Evolutionary conservation across 1,140 invertebrate genomes (phyloP).

Genomic region (Lepidurus packardi): DNA sequence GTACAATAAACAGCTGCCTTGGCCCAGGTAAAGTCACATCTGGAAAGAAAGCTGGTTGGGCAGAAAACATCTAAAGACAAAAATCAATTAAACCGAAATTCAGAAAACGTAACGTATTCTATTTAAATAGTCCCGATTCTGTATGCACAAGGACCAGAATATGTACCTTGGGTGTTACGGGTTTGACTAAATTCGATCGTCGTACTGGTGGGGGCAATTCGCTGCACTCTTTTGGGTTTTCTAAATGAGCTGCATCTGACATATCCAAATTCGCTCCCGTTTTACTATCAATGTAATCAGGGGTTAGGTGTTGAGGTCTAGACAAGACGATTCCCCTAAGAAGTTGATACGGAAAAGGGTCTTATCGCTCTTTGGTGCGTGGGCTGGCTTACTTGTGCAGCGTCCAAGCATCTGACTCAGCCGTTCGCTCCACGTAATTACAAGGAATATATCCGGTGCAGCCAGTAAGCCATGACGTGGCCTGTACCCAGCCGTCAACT

Average conservation of each 20-base stretch:
- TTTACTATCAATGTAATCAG: background rate
- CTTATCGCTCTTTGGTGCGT: background rate
- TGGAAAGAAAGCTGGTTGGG: conserved; percentile 33
- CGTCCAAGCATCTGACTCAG: conserved; percentile 86
- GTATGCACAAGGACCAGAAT: background rate
- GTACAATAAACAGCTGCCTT: conserved; percentile 65
- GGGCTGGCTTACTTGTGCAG: conserved; percentile 55
- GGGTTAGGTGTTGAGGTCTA: background rate
- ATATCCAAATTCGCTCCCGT: background rate
- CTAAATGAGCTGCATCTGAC: background rate
- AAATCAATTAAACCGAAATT: background rate
- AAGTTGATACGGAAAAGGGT: background rate
- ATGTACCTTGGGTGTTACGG: background rate
- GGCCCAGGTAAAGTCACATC: conserved; percentile 41
- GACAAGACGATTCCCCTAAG: background rate
- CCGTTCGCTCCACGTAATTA: conserved; percentile 71
- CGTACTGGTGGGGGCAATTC: background rate
- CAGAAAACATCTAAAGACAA: background rate
- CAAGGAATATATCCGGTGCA: conserved; percentile 67
- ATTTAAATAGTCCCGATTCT: background rate
- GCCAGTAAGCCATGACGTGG: conserved; percentile 78
- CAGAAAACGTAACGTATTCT: background rate
- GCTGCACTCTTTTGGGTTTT: background rate
- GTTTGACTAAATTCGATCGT: background rate
- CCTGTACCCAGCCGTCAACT: conserved; percentile 78